Evolutionary conservation across 2,113 vertebrate genomes (phyloP).

Genomic region (Hippolais icterina): DNA sequence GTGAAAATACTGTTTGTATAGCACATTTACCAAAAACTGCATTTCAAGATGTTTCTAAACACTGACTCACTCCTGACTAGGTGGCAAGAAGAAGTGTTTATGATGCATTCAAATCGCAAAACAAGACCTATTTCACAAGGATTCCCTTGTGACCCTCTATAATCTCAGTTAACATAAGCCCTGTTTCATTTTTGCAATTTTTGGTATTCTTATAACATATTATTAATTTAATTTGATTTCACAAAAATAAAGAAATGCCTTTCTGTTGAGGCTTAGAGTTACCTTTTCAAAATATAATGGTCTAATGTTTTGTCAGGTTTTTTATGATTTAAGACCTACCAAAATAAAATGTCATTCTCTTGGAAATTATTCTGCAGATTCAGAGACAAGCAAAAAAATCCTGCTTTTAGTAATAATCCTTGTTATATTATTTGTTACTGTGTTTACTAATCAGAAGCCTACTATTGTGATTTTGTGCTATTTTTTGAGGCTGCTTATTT

Average conservation of each 20-base stretch:
- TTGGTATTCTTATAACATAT: neutral
- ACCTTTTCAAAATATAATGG: neutral
- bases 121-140: neutral
- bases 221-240: neutral
- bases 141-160: neutral
- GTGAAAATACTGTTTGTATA: neutral
- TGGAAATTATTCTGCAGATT: neutral
- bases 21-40: neutral
- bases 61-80: neutral
- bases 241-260: neutral
- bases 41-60: neutral
- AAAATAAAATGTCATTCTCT: neutral
- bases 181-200: neutral
- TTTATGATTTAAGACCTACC: neutral
- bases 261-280: neutral
- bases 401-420: neutral
- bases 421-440: neutral
- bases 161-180: neutral
- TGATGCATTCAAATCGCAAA: constrained; percentile 5
- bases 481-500: neutral
- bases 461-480: neutral
- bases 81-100: neutral
- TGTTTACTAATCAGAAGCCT: neutral
- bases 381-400: neutral
- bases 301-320: neutral